phyloP scores from a whole-genome alignment of 2,113 vertebrate species.

The Heterocephalus glaber region DNA sequence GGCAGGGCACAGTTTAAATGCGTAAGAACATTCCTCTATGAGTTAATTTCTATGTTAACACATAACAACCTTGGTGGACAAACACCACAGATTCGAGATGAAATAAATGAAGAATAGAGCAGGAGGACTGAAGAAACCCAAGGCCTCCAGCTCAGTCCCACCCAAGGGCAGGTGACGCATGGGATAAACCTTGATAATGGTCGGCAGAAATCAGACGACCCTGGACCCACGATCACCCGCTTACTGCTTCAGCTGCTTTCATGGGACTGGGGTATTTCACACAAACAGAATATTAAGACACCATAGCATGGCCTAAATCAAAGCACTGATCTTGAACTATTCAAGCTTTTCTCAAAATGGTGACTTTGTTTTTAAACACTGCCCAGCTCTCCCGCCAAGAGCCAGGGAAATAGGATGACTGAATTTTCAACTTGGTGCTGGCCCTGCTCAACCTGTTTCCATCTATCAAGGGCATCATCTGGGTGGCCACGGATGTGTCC shows the following conservation, averaged over 20 bases:
- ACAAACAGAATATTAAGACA: neutral
- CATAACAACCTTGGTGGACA: neutral
- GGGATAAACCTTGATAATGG: fast-evolving
- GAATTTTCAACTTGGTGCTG: fast-evolving
- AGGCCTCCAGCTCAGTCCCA: neutral
- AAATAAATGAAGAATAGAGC: neutral
- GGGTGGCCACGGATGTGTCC: neutral
- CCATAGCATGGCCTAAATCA: neutral
- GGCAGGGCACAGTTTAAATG: neutral
- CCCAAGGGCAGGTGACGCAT: neutral
- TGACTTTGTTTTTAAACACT: neutral
- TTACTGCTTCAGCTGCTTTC: neutral
- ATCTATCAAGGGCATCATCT: neutral
- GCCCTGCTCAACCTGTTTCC: neutral
- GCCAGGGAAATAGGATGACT: neutral
- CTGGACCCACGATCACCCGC: neutral
- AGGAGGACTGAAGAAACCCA: neutral
- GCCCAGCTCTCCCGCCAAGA: neutral
- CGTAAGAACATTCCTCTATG: neutral
- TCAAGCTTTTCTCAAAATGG: neutral
- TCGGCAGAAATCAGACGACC: neutral
- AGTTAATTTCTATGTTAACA: slow-evolving; percentile 23
- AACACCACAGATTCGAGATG: neutral
- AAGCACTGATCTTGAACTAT: neutral
- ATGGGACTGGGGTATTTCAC: neutral